phyloP scores from a whole-genome alignment of 2,113 vertebrate genomes.

The Petromus typicus region DNA sequence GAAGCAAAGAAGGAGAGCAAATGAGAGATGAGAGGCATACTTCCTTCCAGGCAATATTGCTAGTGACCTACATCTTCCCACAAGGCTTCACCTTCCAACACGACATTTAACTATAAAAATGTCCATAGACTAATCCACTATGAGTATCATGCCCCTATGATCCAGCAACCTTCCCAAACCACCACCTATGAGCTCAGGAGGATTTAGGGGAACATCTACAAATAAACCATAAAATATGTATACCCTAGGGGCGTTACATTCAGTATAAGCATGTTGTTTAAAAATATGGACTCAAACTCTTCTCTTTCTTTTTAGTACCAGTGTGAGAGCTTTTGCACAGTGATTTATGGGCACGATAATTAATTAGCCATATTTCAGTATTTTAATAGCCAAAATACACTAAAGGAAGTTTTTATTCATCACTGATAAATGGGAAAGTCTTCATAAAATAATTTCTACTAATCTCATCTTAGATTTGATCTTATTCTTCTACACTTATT shows the following conservation, averaged over 20 bases:
- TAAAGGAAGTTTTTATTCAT: not conserved
- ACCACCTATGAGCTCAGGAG: not conserved
- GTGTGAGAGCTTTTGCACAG: not conserved
- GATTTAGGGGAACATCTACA: not conserved
- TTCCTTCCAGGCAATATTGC: not conserved
- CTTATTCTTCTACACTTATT: not conserved
- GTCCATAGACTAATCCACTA: not conserved
- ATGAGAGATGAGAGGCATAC: not conserved
- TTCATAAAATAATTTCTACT: not conserved
- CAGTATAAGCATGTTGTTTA: not conserved
- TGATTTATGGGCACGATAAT: not conserved
- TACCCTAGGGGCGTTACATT: not conserved
- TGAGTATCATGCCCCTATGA: not conserved
- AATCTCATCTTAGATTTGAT: not conserved
- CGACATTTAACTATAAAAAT: not conserved
- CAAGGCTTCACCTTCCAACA: not conserved
- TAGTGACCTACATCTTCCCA: not conserved
- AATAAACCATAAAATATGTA: not conserved
- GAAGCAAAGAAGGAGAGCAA: not conserved
- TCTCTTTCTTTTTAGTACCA: not conserved
- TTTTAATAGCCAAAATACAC: not conserved
- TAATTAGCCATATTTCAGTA: not conserved
- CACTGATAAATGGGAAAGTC: not conserved
- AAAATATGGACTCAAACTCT: not conserved
- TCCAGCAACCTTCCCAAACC: not conserved